These are phyloP conservation scores for Paramacrobiotus metropolitanus DNA, from an alignment of 1,140 invertebrate genomes.

Conservation along the genomic window DNA sequence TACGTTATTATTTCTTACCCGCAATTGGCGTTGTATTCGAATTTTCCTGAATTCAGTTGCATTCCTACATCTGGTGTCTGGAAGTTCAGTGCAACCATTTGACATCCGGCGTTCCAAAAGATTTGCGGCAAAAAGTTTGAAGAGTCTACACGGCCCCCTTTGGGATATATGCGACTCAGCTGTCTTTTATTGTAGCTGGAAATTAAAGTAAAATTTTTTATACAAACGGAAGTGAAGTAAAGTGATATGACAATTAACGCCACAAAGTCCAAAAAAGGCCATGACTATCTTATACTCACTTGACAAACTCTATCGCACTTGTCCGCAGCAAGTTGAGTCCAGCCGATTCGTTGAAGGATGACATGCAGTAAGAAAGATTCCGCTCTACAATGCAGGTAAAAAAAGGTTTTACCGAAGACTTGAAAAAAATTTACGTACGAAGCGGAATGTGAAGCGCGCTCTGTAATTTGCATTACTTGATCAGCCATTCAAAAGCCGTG, in stretches of 20 bases:
- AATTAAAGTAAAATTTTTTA: background rate
- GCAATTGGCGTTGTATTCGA: constrained; percentile 81
- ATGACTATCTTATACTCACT: constrained; percentile 31
- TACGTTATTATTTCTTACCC: too few relatives aligned
- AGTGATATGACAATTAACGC: background rate
- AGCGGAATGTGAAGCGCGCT: too few relatives aligned
- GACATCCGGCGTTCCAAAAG: constrained; percentile 54
- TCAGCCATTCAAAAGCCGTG: constrained; percentile 6
- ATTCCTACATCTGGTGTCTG: constrained; percentile 96
- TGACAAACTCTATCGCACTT: constrained; percentile 90
- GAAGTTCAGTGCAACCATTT: constrained; percentile 99
- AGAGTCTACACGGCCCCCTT: constrained; percentile 90
- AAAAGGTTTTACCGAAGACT: constrained; percentile 7
- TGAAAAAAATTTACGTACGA: too few relatives aligned
- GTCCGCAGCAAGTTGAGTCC: constrained; percentile 83
- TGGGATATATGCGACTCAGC: constrained; percentile 95
- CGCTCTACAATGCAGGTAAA: constrained; percentile 51
- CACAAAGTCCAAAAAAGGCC: background rate
- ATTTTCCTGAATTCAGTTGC: constrained; percentile 99
- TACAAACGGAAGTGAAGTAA: too few relatives aligned
- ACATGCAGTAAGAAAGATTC: constrained; percentile 93
- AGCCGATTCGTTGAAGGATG: constrained; percentile 86
- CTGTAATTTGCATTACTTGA: too few relatives aligned
- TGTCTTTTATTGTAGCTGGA: constrained; percentile 83
- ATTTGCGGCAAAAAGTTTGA: constrained; percentile 98